A percentile compares a stretch with the other conserved stretches of the same genome.
Conservation (phyloP, 37 sponge, comb jelly and placozoan species). For the Trichoplax adhaerens region DNA sequence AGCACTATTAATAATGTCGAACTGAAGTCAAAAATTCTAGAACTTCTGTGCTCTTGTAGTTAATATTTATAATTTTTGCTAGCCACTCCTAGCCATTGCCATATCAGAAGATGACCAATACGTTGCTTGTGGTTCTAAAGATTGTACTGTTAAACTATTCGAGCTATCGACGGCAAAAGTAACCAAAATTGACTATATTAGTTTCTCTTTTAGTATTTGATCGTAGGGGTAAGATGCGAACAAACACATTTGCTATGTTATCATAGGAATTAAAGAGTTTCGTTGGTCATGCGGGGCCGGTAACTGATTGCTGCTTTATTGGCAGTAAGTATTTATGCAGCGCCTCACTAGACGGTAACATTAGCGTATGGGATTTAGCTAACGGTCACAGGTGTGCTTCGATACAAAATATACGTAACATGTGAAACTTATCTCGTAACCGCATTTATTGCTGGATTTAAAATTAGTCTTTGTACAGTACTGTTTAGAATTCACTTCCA, state of each 20-base stretch:
- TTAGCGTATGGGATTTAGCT: constrained; percentile 76
- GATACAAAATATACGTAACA: too few relatives aligned
- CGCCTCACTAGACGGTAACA: constrained; percentile 52
- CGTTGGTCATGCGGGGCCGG: constrained; percentile 61
- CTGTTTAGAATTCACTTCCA: too few relatives aligned
- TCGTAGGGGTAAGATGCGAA: too few relatives aligned
- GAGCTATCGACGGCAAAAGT: constrained; percentile 36
- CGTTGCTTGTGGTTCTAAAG: constrained; percentile 55
- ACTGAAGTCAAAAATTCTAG: too few relatives aligned
- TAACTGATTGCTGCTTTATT: constrained; percentile 50
- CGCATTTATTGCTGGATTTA: too few relatives aligned
- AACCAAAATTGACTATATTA: background rate
- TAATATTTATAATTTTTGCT: background rate
- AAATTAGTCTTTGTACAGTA: too few relatives aligned
- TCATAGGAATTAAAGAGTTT: constrained; percentile 43
- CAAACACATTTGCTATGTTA: background rate
- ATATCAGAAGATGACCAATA: constrained; percentile 18
- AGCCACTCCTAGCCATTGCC: background rate
- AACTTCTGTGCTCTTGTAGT: too few relatives aligned
- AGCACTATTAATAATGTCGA: too few relatives aligned
- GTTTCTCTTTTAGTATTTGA: background rate
- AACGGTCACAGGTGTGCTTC: constrained; percentile 20
- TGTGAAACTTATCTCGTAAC: too few relatives aligned
- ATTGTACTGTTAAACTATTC: constrained; percentile 56
- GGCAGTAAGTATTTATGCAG: constrained; percentile 38